Conservation (phyloP, 2,888 invertebrate genomes). For the Exocentrus adspersus region DNA sequence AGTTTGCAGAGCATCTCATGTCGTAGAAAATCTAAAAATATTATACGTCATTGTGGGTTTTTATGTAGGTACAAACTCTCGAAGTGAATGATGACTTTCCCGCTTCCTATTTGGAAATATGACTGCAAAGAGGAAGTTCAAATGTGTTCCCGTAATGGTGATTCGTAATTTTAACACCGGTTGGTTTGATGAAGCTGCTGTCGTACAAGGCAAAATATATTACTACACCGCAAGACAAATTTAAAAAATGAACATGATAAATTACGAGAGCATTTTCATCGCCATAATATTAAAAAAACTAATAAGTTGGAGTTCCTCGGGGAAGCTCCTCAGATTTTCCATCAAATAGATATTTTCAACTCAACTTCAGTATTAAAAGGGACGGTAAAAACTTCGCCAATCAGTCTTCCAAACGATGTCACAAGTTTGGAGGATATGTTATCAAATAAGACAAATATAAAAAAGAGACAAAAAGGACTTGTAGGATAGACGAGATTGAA, state of each 20-base stretch:
- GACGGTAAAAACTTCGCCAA: constrained; percentile 21
- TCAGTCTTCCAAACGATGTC: constrained; percentile 21
- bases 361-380: constrained; percentile 22
- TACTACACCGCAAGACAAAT: constrained; percentile 4
- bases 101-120: neutral
- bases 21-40: too few species aligned
- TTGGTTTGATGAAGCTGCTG: neutral
- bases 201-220: constrained; percentile 1
- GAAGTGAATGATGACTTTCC: neutral
- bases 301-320: constrained; percentile 19
- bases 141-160: neutral
- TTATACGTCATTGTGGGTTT: too few species aligned
- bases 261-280: constrained; percentile 4
- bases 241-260: constrained; percentile 20
- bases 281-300: constrained; percentile 21
- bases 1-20: too few species aligned
- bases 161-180: neutral
- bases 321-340: constrained; percentile 12
- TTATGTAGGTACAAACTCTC: too few species aligned
- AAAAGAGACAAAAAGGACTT: constrained; percentile 5
- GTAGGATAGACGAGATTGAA: constrained; percentile 13
- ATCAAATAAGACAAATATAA: constrained; percentile 19
- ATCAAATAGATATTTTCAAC: constrained; percentile 18
- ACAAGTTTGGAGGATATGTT: constrained; percentile 18
- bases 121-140: neutral